Evolutionary conservation across 23 tunicate genomes (phyloP), one percentile per base, ranked within the genome.

Genomic region (Ascidia mentula): DNA sequence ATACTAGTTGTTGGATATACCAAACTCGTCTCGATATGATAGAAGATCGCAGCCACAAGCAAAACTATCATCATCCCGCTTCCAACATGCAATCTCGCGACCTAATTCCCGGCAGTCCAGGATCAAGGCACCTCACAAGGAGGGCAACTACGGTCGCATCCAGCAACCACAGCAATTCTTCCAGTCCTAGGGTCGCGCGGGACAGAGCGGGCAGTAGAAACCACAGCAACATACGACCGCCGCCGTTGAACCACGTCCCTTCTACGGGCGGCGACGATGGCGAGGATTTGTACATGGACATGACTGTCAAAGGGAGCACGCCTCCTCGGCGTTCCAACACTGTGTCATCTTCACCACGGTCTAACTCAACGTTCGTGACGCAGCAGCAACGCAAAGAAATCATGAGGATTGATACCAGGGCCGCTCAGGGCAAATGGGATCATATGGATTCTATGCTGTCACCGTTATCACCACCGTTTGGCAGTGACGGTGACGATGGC

Each of bases 271-370:
- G 60, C 20, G 74, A 69, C 40, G 89, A 78, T 17, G 89, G 78
- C 78, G 85, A 86, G 1, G 85, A 70, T 15, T 80, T 40, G 36
- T 86, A 86, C 60, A 37, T 73, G 33, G 90, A 79, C 73, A 86
- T 86, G 90, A 83, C 90, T 17, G 85, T 84, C 20, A 80, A 79
- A 59, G 24, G 6, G 18, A 75, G 76, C 38, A 38, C 81, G 24
- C 35, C 39, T 6, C 38, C 81, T 33, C 34, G 18, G 18, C 69
- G 80, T 24, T 40, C 65, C 35, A 53, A 77, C 69, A 77, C 80
- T 4, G 69, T 42, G 20, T 53, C 65, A 53, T 53, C 65, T 3
- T 53, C 65, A 53, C 24, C 65, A 28, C 65, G 65, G 22, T 53
- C 65, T 20, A 26, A 26, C 28, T 28, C 28, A 53, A 9, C 28